These are phyloP conservation scores for Artibeus jamaicensis DNA, from an alignment of 2,797 vertebrate species.

Conservation along the genomic window DNA sequence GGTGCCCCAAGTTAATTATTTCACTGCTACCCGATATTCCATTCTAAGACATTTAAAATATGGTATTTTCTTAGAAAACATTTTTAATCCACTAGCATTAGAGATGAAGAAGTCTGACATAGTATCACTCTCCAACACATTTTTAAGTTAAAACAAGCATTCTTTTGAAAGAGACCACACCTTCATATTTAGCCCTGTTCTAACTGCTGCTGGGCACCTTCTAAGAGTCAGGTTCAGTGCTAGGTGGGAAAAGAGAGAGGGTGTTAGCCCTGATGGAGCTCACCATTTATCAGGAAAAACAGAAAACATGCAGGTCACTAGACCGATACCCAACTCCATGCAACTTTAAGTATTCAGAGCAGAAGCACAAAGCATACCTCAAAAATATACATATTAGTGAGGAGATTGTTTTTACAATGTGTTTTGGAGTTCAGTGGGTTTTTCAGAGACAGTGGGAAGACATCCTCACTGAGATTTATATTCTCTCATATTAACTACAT, in stretches of 20 bases:
- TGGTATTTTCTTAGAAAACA: background rate
- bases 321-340: background rate
- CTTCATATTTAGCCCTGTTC: background rate
- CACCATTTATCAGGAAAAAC: background rate
- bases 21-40: background rate
- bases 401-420: background rate
- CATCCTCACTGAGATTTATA: background rate
- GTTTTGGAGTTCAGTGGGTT: background rate
- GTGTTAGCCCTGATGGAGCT: background rate
- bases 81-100: background rate
- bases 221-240: background rate
- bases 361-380: background rate
- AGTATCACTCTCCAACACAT: background rate
- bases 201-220: rapidly evolving
- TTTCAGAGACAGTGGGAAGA: background rate
- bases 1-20: background rate
- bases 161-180: background rate
- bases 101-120: background rate
- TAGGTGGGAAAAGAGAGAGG: background rate
- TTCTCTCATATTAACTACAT: background rate
- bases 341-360: background rate
- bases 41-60: background rate
- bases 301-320: background rate
- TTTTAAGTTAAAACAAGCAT: background rate
- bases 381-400: background rate